Evolutionary conservation across 2,113 vertebrate genomes (phyloP), one percentile per base, ranked within the genome.

Genomic region (Canis aureus): DNA sequence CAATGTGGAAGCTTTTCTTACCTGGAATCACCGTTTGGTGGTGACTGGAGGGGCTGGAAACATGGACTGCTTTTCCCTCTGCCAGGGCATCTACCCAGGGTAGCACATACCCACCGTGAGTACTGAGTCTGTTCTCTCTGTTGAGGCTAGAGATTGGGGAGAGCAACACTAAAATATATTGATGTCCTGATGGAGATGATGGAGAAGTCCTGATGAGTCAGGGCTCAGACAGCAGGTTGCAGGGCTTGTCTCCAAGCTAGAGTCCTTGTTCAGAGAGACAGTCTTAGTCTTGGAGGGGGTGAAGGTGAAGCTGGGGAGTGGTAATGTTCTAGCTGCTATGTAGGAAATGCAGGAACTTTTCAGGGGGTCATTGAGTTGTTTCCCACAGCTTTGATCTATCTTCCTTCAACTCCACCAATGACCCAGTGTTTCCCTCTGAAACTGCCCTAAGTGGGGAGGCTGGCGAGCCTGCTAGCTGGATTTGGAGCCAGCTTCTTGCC

Each of bases 81-180:
- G 49, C n/a, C 9, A 4, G 11, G 1, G 32, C 23, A 1, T 27
- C 20, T 27, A 5, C 38, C 16, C 60, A 20, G 0, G 0, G 27
- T 11, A 35, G 17, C 51, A 25, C 11, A 4, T 10, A 25, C 49
- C 23, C 11, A 22, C 57, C 5, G 0, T 25, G 25, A 49, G 23
- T 22, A 11, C 71, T 38, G 38, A 76, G 62, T 35, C 0, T 1
- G 8, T 19, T 73, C 23, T 53, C 2, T 60, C 49, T 81, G 2
- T 3, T 11, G 25, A 59, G 7, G 35, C n/a, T 79, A 27, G 43
- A 49, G 20, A 66, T 51, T 57, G n/a, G 59, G 79, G 76, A 32
- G 19, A 80, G 7, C 9, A 20, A 11, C 2, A 5, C 60, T 19
- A 25, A 38, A 49, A 59, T 29, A 4, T 20, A 12, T 11, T 8